phyloP scores from a whole-genome alignment of 2,797 vertebrate species.

The Falco biarmicus region DNA sequence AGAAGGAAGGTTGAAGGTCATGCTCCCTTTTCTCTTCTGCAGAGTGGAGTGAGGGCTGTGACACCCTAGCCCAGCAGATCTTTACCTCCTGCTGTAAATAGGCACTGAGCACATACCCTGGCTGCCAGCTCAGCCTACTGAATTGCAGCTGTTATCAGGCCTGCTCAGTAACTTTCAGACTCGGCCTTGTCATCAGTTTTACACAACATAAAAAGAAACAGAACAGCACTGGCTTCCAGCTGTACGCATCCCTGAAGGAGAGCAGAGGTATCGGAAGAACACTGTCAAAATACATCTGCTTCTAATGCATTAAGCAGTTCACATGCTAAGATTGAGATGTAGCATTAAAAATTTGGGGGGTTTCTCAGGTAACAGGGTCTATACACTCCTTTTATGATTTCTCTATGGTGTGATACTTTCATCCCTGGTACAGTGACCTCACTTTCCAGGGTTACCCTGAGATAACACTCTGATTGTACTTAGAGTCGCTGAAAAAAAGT shows the following conservation, averaged over 20 bases:
- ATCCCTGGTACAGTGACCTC: not conserved
- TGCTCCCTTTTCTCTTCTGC: slow-evolving; percentile 5
- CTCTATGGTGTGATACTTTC: not conserved
- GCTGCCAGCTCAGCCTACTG: not conserved
- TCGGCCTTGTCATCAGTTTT: slow-evolving; percentile 60
- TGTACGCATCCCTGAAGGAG: not conserved
- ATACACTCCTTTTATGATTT: not conserved
- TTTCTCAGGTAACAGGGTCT: not conserved
- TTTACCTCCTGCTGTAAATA: slow-evolving; percentile 64
- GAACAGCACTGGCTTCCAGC: not conserved
- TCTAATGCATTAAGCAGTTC: not conserved
- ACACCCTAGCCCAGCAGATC: slow-evolving; percentile 44
- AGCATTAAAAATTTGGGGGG: not conserved
- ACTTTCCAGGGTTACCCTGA: not conserved
- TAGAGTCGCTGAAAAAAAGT: slow-evolving; percentile 32
- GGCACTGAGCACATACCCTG: slow-evolving; percentile 40
- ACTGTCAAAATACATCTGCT: not conserved
- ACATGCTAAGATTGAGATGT: not conserved
- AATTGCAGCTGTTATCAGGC: slow-evolving; percentile 48
- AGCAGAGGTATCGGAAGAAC: not conserved
- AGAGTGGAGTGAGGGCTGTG: not conserved
- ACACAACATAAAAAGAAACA: slow-evolving; percentile 40
- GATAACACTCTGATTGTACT: slow-evolving; percentile 40
- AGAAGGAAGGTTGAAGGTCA: slow-evolving; percentile 54
- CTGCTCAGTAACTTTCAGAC: slow-evolving; percentile 34